Evolutionary conservation across 2,797 vertebrate species (phyloP), one percentile per base, ranked within the genome.

Genomic region (Leptoclinus maculatus): DNA sequence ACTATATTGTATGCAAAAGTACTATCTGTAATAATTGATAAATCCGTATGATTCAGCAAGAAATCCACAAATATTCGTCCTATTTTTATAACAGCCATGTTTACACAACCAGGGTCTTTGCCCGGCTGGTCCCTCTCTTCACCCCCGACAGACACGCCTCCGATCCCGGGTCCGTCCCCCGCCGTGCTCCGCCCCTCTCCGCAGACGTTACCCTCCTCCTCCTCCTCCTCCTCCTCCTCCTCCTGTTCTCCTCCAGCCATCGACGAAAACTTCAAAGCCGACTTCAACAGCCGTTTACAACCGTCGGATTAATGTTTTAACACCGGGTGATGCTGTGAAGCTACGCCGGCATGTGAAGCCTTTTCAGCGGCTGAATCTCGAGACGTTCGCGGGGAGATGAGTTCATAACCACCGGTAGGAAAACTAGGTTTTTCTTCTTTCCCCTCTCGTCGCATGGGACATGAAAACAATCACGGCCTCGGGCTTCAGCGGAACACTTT

Each of bases 381-480:
- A 79, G 14, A 29, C 68, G 21, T 25, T 34, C 8, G 25, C 19
- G 60, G 66, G 49, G 72, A 41, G 29, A 88, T 87, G 91, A 78
- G 74, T 7, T 86, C 47, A 7, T 85, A 83, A 62, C n/a, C 1
- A 1, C 80, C 56, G 92, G 91, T 92, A 87, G 65, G 91, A 88
- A 25, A 85, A 83, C 12, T 56, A 0, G 23, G 21, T 7, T 3
- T 21, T 49, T 47, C 41, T 32, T 36, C 25, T 4, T 11, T 25
- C 43, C 17, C 12, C 65, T 54, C 66, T 32, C 51, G 25, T 62
- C 63, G 29, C 77, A 76, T 63, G 8, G 82, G 62, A 64, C 64
- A 43, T 38, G 68, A 56, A 85, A 81, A 81, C 80, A 87, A 64
- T 63, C 76, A 69, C 71, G 87, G 81, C 77, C 83, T 0, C 66